Evolutionary conservation across 2,113 vertebrate genomes (phyloP).

Genomic region (Chroicocephalus ridibundus): DNA sequence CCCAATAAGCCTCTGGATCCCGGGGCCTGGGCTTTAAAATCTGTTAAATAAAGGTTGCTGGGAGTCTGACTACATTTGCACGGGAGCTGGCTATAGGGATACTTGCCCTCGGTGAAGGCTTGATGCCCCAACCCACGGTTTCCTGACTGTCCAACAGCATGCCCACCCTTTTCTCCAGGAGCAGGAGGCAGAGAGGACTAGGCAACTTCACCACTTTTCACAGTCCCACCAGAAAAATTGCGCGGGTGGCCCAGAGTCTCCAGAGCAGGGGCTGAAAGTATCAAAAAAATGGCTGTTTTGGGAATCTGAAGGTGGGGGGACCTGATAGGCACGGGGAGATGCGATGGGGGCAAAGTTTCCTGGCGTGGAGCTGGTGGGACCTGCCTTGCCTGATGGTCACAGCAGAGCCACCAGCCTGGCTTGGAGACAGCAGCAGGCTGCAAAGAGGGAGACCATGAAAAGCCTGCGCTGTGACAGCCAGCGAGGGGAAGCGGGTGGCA

Average conservation of each 20-base stretch:
- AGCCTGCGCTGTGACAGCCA: background rate
- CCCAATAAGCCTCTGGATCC: background rate
- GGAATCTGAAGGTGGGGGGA: background rate
- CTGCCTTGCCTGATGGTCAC: background rate
- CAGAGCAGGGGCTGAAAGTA: background rate
- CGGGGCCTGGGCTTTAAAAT: background rate
- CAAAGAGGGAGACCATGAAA: background rate
- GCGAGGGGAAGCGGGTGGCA: background rate
- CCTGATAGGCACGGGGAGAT: accelerated
- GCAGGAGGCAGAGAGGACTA: background rate
- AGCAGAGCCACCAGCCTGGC: background rate
- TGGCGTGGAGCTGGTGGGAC: background rate
- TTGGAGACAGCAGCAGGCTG: background rate
- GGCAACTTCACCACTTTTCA: background rate
- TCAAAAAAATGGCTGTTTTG: background rate
- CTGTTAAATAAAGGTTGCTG: background rate
- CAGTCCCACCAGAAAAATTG: background rate
- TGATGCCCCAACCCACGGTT: background rate
- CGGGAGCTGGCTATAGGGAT: background rate
- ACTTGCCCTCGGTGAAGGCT: background rate
- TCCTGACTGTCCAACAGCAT: background rate
- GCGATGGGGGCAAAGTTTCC: background rate
- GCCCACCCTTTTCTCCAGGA: background rate
- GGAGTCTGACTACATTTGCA: background rate
- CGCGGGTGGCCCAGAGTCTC: background rate